phyloP scores from a whole-genome alignment of 1,140 invertebrate genomes.

The Elymnias hypermnestra region DNA sequence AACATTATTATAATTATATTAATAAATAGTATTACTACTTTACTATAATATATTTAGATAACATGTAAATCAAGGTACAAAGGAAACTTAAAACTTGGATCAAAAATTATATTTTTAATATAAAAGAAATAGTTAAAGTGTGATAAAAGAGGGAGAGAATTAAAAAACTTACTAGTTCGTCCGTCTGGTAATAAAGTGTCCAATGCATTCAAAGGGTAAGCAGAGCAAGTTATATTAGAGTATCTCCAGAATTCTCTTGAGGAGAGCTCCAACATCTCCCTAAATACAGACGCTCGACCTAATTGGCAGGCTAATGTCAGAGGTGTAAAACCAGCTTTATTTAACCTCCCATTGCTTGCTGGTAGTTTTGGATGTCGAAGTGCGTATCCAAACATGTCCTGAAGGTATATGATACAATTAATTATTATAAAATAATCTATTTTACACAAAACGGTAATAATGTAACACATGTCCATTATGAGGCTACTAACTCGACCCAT shows the following conservation, averaged over 20 bases:
- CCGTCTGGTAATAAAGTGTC: slow-evolving; percentile 97
- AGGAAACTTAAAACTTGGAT: no score
- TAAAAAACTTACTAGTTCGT: slow-evolving; percentile 91
- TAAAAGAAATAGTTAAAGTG: no score
- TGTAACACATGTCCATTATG: no score
- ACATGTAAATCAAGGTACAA: no score
- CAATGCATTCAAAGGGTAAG: slow-evolving; percentile 96
- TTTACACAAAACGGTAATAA: no score
- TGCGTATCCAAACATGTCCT: slow-evolving; percentile 99
- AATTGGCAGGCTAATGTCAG: slow-evolving; percentile 97
- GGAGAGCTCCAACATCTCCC: slow-evolving; percentile 97
- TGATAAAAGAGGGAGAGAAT: no score
- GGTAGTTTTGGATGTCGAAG: slow-evolving; percentile 94
- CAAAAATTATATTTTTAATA: no score
- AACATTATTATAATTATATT: no score
- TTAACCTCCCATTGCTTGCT: slow-evolving; percentile 92
- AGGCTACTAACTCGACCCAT: no score
- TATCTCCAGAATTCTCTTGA: slow-evolving; percentile 98
- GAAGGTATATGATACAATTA: slow-evolving; percentile 1
- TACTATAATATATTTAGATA: no score
- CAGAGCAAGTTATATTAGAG: slow-evolving; percentile 99
- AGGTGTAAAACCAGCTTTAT: slow-evolving; percentile 94
- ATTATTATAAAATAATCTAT: no score
- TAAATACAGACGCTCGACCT: slow-evolving; percentile 95
- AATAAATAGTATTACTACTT: no score